These are phyloP conservation scores for Muschampia plurimacula DNA, from an alignment of 2,888 invertebrate species.

Conservation along the genomic window DNA sequence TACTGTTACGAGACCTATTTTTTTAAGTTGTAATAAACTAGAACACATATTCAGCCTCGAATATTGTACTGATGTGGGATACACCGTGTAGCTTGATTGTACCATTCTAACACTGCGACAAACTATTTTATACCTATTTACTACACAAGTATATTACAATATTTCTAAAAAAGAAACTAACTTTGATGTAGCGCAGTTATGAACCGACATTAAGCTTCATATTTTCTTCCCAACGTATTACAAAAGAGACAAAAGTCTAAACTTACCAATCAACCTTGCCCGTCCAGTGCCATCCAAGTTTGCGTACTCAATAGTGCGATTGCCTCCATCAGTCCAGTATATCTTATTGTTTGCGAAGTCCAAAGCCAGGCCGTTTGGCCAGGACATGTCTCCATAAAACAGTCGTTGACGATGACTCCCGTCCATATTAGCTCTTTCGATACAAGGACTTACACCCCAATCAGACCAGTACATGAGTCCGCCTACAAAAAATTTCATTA, in stretches of 20 bases:
- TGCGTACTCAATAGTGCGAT: constrained; percentile 91
- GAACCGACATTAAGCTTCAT: too few species aligned
- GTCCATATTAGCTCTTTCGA: constrained; percentile 95
- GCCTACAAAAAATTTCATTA: constrained; percentile 62
- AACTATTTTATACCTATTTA: too few species aligned
- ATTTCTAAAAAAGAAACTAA: too few species aligned
- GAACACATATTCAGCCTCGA: too few species aligned
- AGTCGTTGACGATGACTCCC: constrained; percentile 89
- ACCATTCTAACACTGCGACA: too few species aligned
- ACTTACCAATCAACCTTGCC: constrained; percentile 87
- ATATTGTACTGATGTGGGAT: too few species aligned
- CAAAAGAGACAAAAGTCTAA: not conserved
- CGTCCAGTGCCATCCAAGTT: constrained; percentile 91
- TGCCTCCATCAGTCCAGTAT: constrained; percentile 95
- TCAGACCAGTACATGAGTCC: constrained; percentile 97
- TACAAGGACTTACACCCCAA: constrained; percentile 93
- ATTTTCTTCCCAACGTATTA: too few species aligned
- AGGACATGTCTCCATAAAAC: constrained; percentile 89
- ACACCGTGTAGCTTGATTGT: too few species aligned
- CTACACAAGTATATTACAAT: too few species aligned
- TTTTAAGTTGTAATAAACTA: too few species aligned
- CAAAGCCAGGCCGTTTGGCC: constrained; percentile 95
- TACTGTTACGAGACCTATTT: too few species aligned
- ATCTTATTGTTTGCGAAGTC: constrained; percentile 90
- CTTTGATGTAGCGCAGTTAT: too few species aligned